Percentiles rank a stretch among this genome's conserved stretches.
Evolutionary conservation across 2,113 vertebrate genomes (phyloP).

Genomic region (Pygoscelis adeliae): DNA sequence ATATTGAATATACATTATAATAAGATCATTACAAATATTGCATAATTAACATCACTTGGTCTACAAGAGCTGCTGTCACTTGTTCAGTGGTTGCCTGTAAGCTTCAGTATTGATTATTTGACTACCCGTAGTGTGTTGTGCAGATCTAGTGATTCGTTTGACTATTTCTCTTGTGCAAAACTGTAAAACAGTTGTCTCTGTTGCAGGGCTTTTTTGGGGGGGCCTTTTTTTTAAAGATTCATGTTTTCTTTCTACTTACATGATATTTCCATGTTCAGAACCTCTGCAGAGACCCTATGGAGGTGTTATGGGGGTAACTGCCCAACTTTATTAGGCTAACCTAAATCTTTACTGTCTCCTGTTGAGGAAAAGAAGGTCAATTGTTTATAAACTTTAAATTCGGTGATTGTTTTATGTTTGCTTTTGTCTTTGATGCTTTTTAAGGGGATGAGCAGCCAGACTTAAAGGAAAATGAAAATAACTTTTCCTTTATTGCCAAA

Average conservation of each 20-base stretch:
- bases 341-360: neutral
- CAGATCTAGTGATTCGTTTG: neutral
- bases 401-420: neutral
- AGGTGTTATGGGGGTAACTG: neutral
- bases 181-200: neutral
- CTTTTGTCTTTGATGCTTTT: neutral
- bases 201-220: neutral
- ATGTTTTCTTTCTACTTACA: neutral
- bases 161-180: neutral
- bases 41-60: neutral
- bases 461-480: neutral
- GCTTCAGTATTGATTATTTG: neutral
- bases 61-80: neutral
- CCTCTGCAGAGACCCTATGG: neutral
- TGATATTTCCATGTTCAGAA: neutral
- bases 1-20: neutral
- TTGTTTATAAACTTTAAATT: neutral
- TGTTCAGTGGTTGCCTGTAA: neutral
- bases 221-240: fast-evolving
- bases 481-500: neutral
- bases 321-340: neutral
- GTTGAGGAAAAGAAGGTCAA: neutral
- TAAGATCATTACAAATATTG: neutral
- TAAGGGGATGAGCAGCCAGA: neutral
- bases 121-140: neutral